Base-by-base conservation (phyloP, 30 jellyfish, hydroid and myxozoan genomes). In the Aurelia aurita region DNA sequence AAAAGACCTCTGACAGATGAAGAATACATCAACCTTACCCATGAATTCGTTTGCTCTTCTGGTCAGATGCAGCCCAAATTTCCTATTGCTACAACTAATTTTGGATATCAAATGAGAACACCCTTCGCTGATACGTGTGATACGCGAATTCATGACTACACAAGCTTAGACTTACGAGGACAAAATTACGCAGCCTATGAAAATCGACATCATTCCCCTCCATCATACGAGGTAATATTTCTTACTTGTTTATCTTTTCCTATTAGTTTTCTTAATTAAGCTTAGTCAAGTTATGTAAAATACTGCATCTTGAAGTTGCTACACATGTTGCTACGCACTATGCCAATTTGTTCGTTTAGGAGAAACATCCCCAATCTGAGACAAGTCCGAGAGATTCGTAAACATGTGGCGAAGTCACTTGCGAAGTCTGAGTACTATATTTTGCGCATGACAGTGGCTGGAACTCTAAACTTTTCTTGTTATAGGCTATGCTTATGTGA, bases 1-100 rank as follows among this genome's bases (percentile, higher is more conserved):
- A 77, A 77, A 47, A 77, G 88, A 22, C 80, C 78, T 16, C 32
- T 77, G 19, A 77, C 88, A 32, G 88, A 77, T 47, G 88, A 77
- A 59, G 88, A 77, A 49, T 77, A 77, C 64, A 77, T 77, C 76
- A 77, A 26, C 12, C 63, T 77, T 18, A 77, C 88, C 4, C 88
- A 77, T 28, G 88, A 77, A 44, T 77, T 77, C 58, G 88, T 61
- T 29, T 59, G 66, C 28, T 72, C 88, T 20, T n/a, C 88, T 22
- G 71, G 57, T 11, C 88, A 59, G 28, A 20, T 72, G 28, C 88
- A 77, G 20, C n/a, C 71, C 15, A 77, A 60, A 31, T 25, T 77
- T 60, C 88, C 88, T 16, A 11, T 77, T 46, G 57, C 53, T 0
- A 28, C 79, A 14, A 77, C 51, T 25, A 60, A 62, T 35, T 77